Evolutionary conservation across 1,140 invertebrate species (phyloP).

Genomic region (Nixonia krombeini): DNA sequence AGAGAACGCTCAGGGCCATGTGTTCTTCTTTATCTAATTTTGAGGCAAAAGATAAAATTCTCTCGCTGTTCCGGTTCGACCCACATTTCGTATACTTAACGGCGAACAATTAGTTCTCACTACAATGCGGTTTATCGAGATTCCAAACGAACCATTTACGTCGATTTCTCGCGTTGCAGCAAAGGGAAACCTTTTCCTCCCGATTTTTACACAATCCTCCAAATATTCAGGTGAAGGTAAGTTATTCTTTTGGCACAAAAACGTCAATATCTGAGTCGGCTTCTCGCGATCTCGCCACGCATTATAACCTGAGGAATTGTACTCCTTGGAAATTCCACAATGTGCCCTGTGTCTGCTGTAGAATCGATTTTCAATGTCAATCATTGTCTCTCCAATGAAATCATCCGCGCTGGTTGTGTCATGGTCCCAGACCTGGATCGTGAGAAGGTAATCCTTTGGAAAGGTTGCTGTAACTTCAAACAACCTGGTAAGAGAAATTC

Average conservation of each 20-base stretch:
- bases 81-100: too few relatives aligned
- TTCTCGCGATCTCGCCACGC: constrained; percentile 84
- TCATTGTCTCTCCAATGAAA: constrained; percentile 86
- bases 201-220: constrained; percentile 71
- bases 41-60: constrained; percentile 2
- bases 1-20: constrained; percentile 79
- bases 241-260: constrained; percentile 80
- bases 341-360: constrained; percentile 83
- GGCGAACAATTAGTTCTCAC: too few relatives aligned
- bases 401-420: constrained; percentile 81
- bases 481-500: constrained; percentile 70
- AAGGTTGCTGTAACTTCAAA: constrained; percentile 84
- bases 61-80: too few relatives aligned
- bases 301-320: constrained; percentile 80
- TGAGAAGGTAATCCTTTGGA: constrained; percentile 81
- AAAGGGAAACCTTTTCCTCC: constrained; percentile 72
- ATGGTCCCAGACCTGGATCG: constrained; percentile 83
- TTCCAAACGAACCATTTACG: constrained; percentile 16
- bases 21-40: constrained; percentile 75
- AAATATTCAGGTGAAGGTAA: constrained; percentile 70
- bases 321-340: constrained; percentile 82
- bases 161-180: background rate
- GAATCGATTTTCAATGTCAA: constrained; percentile 91
- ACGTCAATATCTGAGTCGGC: constrained; percentile 81
- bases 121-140: too few relatives aligned